Evolutionary conservation across 2,797 vertebrate genomes (phyloP).

Genomic region (Pelochelys cantorii): DNA sequence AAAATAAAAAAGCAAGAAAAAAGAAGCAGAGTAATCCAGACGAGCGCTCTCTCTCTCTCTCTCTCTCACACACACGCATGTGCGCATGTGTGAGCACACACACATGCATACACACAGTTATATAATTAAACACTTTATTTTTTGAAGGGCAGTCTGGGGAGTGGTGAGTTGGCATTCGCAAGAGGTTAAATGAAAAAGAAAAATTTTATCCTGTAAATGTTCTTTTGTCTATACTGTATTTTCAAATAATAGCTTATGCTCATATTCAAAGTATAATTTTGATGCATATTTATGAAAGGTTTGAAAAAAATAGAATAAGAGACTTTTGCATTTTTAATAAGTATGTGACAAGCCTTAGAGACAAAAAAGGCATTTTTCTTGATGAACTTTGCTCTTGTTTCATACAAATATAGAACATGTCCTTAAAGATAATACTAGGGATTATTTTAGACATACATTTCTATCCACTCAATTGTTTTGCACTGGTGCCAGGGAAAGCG

Average conservation of each 20-base stretch:
- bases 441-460: neutral
- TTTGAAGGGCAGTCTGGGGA: slow-evolving; percentile 46
- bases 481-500: neutral
- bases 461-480: neutral
- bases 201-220: slow-evolving; percentile 57
- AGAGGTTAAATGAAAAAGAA: slow-evolving; percentile 68
- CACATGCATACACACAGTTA: slow-evolving; percentile 26
- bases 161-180: slow-evolving; percentile 50
- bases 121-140: slow-evolving; percentile 49
- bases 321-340: slow-evolving; percentile 57
- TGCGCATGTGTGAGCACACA: neutral
- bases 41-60: neutral
- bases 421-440: neutral
- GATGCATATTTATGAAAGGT: slow-evolving; percentile 33
- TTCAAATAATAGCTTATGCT: slow-evolving; percentile 50
- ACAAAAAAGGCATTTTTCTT: neutral
- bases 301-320: neutral
- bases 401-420: neutral
- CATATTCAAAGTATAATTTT: slow-evolving; percentile 40
- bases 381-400: neutral
- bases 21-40: neutral
- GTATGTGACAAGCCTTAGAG: neutral
- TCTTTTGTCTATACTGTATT: slow-evolving; percentile 51
- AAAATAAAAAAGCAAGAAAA: neutral
- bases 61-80: too few relatives aligned